phyloP scores from a whole-genome alignment of 2,113 vertebrate species.

The Pagrus major region DNA sequence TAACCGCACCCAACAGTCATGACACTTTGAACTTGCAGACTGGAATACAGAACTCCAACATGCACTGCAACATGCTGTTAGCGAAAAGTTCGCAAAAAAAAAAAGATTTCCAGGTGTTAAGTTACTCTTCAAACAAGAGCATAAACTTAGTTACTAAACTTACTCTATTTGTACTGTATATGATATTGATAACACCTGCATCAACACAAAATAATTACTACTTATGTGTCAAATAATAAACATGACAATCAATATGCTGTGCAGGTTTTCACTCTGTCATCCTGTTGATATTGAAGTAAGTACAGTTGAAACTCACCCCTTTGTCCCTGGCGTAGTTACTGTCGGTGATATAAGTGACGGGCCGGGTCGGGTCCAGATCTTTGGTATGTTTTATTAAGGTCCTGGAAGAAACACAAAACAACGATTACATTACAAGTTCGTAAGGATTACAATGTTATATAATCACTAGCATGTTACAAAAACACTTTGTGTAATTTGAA shows the following conservation, averaged over 20 bases:
- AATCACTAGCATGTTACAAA: neutral
- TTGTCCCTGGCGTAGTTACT: conserved; percentile 85
- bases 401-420: conserved; percentile 77
- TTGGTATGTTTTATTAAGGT: conserved; percentile 91
- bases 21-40: too few species aligned
- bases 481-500: neutral
- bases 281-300: neutral
- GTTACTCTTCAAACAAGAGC: too few species aligned
- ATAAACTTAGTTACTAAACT: too few species aligned
- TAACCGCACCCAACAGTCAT: too few species aligned
- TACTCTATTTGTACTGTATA: too few species aligned
- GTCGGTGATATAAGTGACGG: conserved; percentile 91
- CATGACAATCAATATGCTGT: neutral
- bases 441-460: neutral
- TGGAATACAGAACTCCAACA: too few species aligned
- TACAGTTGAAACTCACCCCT: conserved; percentile 87
- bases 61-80: too few species aligned
- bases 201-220: too few species aligned
- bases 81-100: too few species aligned
- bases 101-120: too few species aligned
- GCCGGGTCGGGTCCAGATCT: conserved; percentile 89
- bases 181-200: too few species aligned
- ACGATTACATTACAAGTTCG: neutral
- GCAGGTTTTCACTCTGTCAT: neutral
- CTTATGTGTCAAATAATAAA: neutral